Evolutionary conservation across 2,797 vertebrate genomes (phyloP).

Genomic region (Clamator glandarius): DNA sequence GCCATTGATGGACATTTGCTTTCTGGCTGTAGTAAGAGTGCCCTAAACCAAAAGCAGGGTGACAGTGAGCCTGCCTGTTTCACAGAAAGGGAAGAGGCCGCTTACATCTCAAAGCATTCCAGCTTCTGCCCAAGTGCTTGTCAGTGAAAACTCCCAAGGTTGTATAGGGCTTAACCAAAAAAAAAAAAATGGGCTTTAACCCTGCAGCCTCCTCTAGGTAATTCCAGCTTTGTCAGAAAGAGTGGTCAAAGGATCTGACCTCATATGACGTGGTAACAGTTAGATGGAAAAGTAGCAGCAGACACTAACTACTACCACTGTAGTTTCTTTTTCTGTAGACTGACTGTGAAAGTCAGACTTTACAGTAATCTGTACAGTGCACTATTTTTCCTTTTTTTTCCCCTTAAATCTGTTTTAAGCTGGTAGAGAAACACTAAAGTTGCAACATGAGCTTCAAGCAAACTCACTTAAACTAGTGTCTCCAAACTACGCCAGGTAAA

Average conservation of each 20-base stretch:
- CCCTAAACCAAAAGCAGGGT: neutral
- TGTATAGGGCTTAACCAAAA: neutral
- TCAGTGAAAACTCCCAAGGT: neutral
- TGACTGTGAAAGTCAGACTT: neutral
- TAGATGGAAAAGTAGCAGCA: neutral
- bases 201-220: neutral
- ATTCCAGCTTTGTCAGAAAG: neutral
- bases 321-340: neutral
- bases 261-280: neutral
- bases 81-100: neutral
- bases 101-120: neutral
- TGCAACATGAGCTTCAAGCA: neutral
- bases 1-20: neutral
- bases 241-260: neutral
- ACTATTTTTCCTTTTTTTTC: neutral
- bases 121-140: neutral
- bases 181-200: neutral
- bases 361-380: neutral
- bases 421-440: neutral
- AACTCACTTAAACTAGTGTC: neutral
- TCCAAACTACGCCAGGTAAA: neutral
- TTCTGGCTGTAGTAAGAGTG: neutral
- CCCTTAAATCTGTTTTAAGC: neutral
- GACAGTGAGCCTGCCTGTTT: fast-evolving
- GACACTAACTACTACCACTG: neutral